Evolutionary conservation across 1,140 invertebrate genomes (phyloP).

Genomic region (Drosophila sturtevanti): DNA sequence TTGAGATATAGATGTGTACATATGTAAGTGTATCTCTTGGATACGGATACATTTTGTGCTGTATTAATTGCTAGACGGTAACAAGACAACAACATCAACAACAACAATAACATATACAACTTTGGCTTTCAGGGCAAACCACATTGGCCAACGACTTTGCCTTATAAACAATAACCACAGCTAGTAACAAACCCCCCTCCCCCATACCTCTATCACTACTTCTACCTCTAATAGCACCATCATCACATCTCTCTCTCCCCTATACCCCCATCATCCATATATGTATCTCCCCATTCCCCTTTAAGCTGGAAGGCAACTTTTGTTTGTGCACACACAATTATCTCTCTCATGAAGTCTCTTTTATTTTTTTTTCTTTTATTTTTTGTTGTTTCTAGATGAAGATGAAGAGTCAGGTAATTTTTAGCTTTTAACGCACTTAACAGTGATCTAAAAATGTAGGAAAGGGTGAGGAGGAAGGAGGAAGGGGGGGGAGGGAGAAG

Average conservation of each 20-base stretch:
- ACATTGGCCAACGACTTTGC: constrained; percentile 61
- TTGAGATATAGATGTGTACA: constrained; percentile 24
- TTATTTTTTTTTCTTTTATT: too few relatives aligned
- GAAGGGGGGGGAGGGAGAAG: not conserved
- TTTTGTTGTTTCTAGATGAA: too few relatives aligned
- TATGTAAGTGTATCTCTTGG: constrained; percentile 34
- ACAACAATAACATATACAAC: constrained; percentile 22
- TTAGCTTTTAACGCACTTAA: constrained; percentile 53
- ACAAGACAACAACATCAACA: not conserved
- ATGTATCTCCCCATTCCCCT: not conserved
- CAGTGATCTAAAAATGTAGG: not conserved
- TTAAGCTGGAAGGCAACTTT: constrained; percentile 17
- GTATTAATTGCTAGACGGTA: constrained; percentile 59
- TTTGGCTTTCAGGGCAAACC: constrained; percentile 63
- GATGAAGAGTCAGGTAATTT: constrained; percentile 61
- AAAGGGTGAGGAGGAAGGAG: not conserved
- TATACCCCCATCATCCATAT: not conserved
- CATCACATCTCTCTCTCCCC: constrained; percentile 10
- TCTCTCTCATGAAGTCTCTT: constrained; percentile 35
- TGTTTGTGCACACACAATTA: constrained; percentile 68
- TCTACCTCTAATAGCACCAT: not conserved
- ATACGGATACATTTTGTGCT: constrained; percentile 37
- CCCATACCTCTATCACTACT: not conserved
- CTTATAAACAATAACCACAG: constrained; percentile 74
- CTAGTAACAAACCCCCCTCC: constrained; percentile 48